Conservation (phyloP, 2,888 invertebrate species). For the Epirrhoe tristata region DNA sequence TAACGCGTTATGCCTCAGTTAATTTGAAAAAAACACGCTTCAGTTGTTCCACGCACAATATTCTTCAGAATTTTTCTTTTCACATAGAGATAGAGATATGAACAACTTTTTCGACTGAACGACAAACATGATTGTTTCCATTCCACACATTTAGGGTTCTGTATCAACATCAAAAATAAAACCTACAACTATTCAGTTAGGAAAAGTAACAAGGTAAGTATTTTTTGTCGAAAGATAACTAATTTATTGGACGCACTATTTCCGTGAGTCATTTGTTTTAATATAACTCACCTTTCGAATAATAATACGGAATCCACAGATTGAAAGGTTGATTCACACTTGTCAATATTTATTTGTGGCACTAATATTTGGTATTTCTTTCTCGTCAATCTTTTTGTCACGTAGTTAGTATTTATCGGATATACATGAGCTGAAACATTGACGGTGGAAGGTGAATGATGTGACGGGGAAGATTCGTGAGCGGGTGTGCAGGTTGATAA, state of each 20-base stretch:
- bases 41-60: slow-evolving; percentile 39
- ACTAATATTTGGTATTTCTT: neutral
- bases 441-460: neutral
- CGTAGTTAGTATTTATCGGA: neutral
- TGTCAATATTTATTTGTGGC: neutral
- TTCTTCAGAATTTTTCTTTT: slow-evolving; percentile 44
- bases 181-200: neutral
- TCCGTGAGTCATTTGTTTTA: neutral
- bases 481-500: neutral
- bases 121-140: slow-evolving; percentile 39
- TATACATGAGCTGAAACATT: neutral
- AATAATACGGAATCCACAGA: neutral
- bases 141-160: slow-evolving; percentile 29
- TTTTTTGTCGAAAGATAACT: too few relatives aligned
- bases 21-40: slow-evolving; percentile 49
- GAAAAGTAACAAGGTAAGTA: too few relatives aligned
- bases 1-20: slow-evolving; percentile 49
- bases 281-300: neutral
- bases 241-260: too few relatives aligned
- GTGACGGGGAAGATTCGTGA: neutral
- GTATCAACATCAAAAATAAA: neutral
- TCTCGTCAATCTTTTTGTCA: neutral
- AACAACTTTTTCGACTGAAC: slow-evolving; percentile 46
- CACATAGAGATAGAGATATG: slow-evolving; percentile 45
- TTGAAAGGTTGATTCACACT: neutral